Percentiles rank a stretch among this genome's conserved stretches.
These are phyloP conservation scores for Labeo catla DNA, from an alignment of 2,113 vertebrate genomes.

Conservation along the genomic window DNA sequence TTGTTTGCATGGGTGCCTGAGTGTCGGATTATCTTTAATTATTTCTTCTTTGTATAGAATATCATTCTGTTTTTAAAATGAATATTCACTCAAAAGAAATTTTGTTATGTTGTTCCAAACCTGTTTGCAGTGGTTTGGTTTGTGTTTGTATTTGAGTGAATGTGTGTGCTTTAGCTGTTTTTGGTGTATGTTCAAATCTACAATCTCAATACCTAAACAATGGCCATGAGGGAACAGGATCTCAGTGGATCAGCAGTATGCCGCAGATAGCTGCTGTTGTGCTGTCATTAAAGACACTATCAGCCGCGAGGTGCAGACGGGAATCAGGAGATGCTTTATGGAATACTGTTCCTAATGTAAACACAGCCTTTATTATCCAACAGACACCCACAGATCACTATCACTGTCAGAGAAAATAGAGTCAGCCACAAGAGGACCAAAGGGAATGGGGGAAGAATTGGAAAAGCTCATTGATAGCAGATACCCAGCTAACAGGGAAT, in stretches of 20 bases:
- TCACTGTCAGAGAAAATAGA: constrained; percentile 23
- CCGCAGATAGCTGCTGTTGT: constrained; percentile 25
- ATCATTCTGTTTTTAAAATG: neutral
- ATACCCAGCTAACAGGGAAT: neutral
- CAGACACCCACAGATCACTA: constrained; percentile 27
- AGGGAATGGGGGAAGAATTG: constrained; percentile 40
- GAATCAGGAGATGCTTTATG: constrained; percentile 30
- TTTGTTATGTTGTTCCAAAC: neutral
- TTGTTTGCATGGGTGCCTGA: constrained; percentile 6
- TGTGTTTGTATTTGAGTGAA: neutral
- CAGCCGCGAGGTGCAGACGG: constrained; percentile 18
- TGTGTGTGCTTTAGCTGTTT: neutral
- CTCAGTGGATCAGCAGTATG: neutral
- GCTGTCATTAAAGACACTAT: constrained; percentile 49
- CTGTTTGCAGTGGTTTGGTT: neutral
- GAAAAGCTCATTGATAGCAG: constrained; percentile 40
- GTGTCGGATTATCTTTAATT: constrained; percentile 19
- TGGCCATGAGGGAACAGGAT: neutral
- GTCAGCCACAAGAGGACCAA: neutral
- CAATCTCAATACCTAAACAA: constrained; percentile 3
- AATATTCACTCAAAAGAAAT: neutral
- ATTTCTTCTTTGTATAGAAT: constrained; percentile 8
- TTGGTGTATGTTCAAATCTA: neutral
- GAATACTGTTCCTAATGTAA: constrained; percentile 48
- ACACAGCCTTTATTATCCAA: constrained; percentile 46